Percentiles rank a stretch among this genome's conserved stretches.
phyloP scores from a whole-genome alignment of 2,797 vertebrate genomes.

The Hoplostethus mediterraneus region DNA sequence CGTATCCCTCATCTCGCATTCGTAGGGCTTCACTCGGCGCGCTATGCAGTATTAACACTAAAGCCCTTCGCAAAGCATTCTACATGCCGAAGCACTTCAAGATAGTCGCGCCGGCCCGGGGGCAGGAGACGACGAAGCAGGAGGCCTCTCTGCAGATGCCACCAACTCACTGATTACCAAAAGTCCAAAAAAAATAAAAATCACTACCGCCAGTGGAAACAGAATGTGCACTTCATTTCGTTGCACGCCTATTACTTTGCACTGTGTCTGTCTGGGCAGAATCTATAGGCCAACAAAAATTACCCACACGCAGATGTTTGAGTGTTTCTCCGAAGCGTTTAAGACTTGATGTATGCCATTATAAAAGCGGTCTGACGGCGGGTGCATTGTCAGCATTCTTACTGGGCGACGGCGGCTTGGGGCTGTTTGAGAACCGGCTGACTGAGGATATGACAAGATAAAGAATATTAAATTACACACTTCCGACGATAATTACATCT shows the following conservation, averaged over 20 bases:
- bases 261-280: constrained; percentile 68
- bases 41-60: constrained; percentile 72
- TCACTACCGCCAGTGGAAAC: constrained; percentile 54
- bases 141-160: constrained; percentile 61
- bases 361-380: constrained; percentile 76
- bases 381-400: constrained; percentile 79
- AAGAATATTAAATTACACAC: constrained; percentile 71
- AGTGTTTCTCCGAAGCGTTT: constrained; percentile 79
- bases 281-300: constrained; percentile 79
- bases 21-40: constrained; percentile 54
- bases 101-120: constrained; percentile 57
- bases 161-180: constrained; percentile 52
- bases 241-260: constrained; percentile 66
- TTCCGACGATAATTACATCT: constrained; percentile 69
- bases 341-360: constrained; percentile 83
- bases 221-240: constrained; percentile 54
- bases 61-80: constrained; percentile 57
- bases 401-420: constrained; percentile 53
- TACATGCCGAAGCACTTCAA: constrained; percentile 60
- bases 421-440: constrained; percentile 59
- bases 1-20: constrained; percentile 66
- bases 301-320: constrained; percentile 74
- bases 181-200: constrained; percentile 51
- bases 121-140: constrained; percentile 46
- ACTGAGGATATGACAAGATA: constrained; percentile 76